A percentile compares a stretch with the other conserved stretches of the same genome.
phyloP scores from a whole-genome alignment of 2,113 vertebrate genomes.

The Ahaetulla prasina region DNA sequence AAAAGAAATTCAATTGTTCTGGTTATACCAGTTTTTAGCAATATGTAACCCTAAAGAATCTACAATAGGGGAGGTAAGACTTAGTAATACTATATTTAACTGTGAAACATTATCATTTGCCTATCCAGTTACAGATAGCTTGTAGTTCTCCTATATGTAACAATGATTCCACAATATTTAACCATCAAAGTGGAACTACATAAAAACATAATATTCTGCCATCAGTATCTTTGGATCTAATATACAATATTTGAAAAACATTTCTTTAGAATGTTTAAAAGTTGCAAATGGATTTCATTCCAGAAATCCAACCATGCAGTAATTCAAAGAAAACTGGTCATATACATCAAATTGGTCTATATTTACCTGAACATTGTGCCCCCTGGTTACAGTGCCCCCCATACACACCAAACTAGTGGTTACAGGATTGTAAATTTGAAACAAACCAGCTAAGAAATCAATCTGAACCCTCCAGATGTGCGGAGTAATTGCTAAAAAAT shows the following conservation, averaged over 20 bases:
- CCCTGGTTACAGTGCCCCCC: background rate
- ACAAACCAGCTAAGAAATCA: background rate
- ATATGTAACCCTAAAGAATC: background rate
- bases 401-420: background rate
- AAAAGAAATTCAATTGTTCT: background rate
- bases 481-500: background rate
- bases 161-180: background rate
- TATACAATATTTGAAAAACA: background rate
- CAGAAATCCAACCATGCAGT: background rate
- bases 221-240: background rate
- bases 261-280: background rate
- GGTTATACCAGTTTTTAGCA: background rate
- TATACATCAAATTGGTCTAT: background rate
- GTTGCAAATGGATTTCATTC: background rate
- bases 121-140: background rate
- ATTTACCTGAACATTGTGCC: background rate
- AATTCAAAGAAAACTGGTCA: background rate
- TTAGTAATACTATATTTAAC: background rate
- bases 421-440: background rate
- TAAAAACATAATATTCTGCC: background rate
- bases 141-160: background rate
- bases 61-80: background rate
- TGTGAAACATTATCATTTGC: background rate
- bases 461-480: background rate
- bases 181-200: background rate